These are phyloP conservation scores for Stomatorhinus ivindoensis DNA, from an alignment of 2,113 vertebrate species.

Conservation along the genomic window DNA sequence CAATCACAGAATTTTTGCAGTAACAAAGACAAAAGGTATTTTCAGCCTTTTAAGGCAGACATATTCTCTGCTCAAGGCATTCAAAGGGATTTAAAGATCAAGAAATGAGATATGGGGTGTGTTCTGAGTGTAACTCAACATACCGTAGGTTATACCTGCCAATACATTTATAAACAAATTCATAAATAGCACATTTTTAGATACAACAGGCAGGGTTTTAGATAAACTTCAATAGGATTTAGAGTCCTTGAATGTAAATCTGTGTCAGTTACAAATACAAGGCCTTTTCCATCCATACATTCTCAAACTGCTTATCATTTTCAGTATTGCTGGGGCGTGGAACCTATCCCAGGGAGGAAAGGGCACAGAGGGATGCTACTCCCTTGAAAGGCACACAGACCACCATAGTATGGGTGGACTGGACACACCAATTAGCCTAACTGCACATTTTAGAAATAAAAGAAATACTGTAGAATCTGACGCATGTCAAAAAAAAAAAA, in stretches of 20 bases:
- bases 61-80: slow-evolving; percentile 54
- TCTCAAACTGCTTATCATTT: neutral
- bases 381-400: neutral
- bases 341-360: neutral
- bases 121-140: neutral
- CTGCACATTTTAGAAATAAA: neutral
- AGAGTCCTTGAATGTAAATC: neutral
- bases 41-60: slow-evolving; percentile 55
- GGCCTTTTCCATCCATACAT: neutral
- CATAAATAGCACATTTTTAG: neutral
- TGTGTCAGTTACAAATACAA: neutral
- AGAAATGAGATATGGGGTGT: slow-evolving; percentile 50
- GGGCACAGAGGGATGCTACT: neutral
- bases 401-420: neutral
- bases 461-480: neutral
- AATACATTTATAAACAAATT: neutral
- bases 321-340: neutral
- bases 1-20: slow-evolving; percentile 39
- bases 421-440: neutral
- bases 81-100: slow-evolving; percentile 61
- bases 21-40: slow-evolving; percentile 49
- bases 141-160: neutral
- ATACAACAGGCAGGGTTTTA: neutral
- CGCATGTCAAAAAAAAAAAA: neutral
- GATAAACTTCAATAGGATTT: neutral